These are phyloP conservation scores for Tyrophagus putrescentiae DNA, from an alignment of 1,140 invertebrate species.

Conservation along the genomic window DNA sequence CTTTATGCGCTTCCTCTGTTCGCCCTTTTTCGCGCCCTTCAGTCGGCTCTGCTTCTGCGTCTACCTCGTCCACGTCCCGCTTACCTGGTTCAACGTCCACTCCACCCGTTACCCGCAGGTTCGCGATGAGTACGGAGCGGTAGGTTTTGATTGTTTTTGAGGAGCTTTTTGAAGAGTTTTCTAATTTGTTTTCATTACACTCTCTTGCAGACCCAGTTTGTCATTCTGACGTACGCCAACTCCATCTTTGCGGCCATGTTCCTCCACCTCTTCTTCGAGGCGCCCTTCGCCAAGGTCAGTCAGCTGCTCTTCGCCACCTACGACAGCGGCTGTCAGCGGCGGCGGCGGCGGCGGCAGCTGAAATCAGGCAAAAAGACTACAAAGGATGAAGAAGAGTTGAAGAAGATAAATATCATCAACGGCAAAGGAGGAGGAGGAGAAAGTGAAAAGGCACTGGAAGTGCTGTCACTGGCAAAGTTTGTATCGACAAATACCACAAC, in stretches of 20 bases:
- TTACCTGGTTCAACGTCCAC: constrained; percentile 18
- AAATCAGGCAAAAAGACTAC: too few species aligned
- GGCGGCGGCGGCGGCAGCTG: too few species aligned
- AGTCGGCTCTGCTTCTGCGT: constrained; percentile 1
- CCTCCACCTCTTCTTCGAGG: constrained; percentile 8
- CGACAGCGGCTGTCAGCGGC: too few species aligned
- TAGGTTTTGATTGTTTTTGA: constrained; percentile 3
- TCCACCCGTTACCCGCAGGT: not conserved
- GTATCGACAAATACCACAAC: too few species aligned
- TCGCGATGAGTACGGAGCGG: not conserved
- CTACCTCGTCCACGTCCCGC: constrained; percentile 10
- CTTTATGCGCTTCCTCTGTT: not conserved
- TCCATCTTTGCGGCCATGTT: not conserved
- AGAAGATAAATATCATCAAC: too few species aligned
- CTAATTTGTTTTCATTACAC: not conserved
- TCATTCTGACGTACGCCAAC: not conserved
- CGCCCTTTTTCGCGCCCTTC: constrained; percentile 8
- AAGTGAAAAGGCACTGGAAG: too few species aligned
- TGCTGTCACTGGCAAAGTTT: too few species aligned
- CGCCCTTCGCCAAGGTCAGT: constrained; percentile 6
- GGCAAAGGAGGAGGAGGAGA: too few species aligned
- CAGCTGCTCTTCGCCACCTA: not conserved
- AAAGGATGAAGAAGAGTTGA: too few species aligned
- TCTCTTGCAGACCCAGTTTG: not conserved
- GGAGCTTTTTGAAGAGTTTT: not conserved